Evolutionary conservation across 2,113 vertebrate species (phyloP).

Genomic region (Pagrus major): DNA sequence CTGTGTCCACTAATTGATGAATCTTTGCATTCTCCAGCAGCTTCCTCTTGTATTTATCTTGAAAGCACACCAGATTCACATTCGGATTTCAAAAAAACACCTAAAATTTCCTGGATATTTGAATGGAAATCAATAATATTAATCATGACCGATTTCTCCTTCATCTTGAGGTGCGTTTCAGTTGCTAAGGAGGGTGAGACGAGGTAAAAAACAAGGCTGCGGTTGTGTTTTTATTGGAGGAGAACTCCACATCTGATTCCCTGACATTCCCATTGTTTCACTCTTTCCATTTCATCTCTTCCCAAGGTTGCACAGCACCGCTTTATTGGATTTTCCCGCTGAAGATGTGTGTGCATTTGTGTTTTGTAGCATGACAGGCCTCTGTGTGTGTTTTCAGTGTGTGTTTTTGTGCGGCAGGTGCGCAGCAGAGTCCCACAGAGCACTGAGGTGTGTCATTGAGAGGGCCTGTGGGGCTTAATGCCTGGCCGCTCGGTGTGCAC

Average conservation of each 20-base stretch:
- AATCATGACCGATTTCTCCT: neutral
- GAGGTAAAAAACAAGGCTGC: slow-evolving; percentile 24
- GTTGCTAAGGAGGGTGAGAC: slow-evolving; percentile 7
- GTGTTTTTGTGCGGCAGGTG: slow-evolving; percentile 17
- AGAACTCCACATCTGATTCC: slow-evolving; percentile 11
- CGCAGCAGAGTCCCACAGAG: slow-evolving; percentile 31
- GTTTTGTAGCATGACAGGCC: slow-evolving; percentile 26
- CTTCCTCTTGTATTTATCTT: neutral
- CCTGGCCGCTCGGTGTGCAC: slow-evolving; percentile 31
- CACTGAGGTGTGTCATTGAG: slow-evolving; percentile 64
- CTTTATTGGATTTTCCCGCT: slow-evolving; percentile 42
- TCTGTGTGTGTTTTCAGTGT: slow-evolving; percentile 9
- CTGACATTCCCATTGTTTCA: slow-evolving; percentile 41
- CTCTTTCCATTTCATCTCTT: slow-evolving; percentile 42
- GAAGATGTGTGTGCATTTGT: slow-evolving; percentile 7
- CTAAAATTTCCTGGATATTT: neutral
- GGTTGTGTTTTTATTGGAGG: slow-evolving; percentile 31
- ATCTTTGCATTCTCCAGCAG: neutral
- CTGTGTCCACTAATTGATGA: neutral
- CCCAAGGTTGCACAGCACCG: slow-evolving; percentile 17
- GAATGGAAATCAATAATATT: neutral
- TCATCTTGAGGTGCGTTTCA: slow-evolving; percentile 4
- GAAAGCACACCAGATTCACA: neutral
- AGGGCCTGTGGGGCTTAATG: slow-evolving; percentile 52
- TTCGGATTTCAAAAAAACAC: neutral